Percentiles rank a stretch among this genome's conserved stretches.
Conservation (phyloP, 2,113 vertebrate species). For the Ammodytes marinus region DNA sequence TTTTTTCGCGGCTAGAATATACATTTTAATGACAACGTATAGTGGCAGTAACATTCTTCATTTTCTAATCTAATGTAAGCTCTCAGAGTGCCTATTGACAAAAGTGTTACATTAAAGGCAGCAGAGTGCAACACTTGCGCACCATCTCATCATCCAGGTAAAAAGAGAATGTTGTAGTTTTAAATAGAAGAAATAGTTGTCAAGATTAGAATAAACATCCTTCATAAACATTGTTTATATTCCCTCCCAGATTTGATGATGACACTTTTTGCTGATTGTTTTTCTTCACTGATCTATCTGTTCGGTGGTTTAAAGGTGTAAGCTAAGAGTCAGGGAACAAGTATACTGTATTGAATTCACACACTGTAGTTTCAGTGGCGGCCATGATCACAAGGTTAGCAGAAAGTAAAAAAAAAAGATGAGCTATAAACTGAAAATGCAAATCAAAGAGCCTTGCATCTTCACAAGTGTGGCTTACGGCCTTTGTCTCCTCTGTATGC, state of each 20-base stretch:
- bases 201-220: background rate
- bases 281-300: background rate
- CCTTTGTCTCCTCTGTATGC: background rate
- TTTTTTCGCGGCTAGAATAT: constrained; percentile 5
- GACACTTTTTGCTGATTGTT: background rate
- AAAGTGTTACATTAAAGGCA: no score
- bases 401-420: background rate
- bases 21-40: background rate
- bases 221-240: background rate
- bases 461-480: no score
- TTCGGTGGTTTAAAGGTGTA: background rate
- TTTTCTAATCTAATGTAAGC: background rate
- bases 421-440: background rate
- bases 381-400: background rate
- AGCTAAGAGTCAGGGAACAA: background rate
- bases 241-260: background rate
- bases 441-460: background rate
- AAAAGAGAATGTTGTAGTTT: background rate
- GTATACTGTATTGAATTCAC: background rate
- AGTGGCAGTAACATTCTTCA: background rate
- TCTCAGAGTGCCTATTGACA: no score
- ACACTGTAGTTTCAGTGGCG: no score
- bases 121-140: no score
- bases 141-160: background rate
- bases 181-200: background rate